These are phyloP conservation scores for Pitangus sulphuratus DNA, from an alignment of 2,797 vertebrate species.

Conservation along the genomic window DNA sequence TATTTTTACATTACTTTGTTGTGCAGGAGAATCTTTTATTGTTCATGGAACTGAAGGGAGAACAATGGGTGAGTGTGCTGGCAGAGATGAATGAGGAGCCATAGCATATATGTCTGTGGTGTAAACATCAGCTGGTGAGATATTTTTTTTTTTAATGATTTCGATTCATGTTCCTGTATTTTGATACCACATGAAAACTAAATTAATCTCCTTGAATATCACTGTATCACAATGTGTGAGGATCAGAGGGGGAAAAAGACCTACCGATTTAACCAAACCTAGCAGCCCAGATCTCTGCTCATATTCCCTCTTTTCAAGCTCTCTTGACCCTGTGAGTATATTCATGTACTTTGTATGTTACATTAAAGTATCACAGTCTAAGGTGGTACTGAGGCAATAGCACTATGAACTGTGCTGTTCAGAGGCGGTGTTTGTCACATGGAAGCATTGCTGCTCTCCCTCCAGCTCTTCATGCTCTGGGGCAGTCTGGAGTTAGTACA, in stretches of 20 bases:
- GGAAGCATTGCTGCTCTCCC: background rate
- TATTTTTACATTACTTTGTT: slow-evolving; percentile 19
- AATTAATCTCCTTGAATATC: background rate
- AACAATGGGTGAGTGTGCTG: slow-evolving; percentile 5
- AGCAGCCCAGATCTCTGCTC: background rate
- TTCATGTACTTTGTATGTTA: background rate
- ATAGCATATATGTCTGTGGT: background rate
- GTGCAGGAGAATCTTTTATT: slow-evolving; percentile 30
- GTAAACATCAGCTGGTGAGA: slow-evolving; percentile 49
- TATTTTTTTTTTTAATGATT: background rate
- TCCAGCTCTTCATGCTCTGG: background rate
- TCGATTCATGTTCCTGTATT: background rate
- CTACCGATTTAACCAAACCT: background rate
- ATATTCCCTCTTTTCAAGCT: background rate
- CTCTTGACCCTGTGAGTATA: background rate
- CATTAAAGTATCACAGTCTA: background rate
- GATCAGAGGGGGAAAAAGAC: background rate
- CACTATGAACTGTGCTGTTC: accelerated
- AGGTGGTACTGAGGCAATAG: background rate
- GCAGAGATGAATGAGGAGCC: slow-evolving; percentile 1
- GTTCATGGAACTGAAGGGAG: background rate
- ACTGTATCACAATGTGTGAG: background rate
- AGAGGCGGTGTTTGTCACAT: background rate
- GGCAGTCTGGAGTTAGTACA: accelerated
- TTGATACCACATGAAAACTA: background rate